Evolutionary conservation across 2,888 invertebrate species (phyloP), one percentile per base, ranked within the genome.

Genomic region (Dynastes grantii): DNA sequence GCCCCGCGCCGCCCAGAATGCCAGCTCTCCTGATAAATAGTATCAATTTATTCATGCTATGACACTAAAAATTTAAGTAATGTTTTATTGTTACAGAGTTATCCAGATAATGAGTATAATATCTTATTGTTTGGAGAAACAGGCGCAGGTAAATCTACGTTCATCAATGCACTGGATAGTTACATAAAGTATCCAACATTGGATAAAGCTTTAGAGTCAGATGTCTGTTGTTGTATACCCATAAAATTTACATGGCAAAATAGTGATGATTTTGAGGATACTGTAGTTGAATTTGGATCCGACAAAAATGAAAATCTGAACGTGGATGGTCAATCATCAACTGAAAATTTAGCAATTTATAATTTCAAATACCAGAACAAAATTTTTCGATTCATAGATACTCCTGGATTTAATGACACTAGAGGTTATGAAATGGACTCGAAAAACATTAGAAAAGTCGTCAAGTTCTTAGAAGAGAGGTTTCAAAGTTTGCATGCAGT

Each of bases 331-430:
- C 8, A 40, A 37, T 55, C 58, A 9, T 13, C 55, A 9, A 71
- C 71, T 32, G 37, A 37, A 71, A 16, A 58, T 11, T 32, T 71
- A 37, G 37, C 1, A n/a, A 55, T 71, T n/a, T 55, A 71, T n/a
- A 55, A 53, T 37, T 71, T 37, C 22, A 0, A 16, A 55, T 58
- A 55, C 58, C 2, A 22, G 37, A 37, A 11, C 2, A 71, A 40
- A 16, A 53, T 58, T 37, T 71, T 37, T 37, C 71, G 71, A 16
- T 58, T 71, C 11, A 40, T 71, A n/a, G 71, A 71, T 37, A 58
- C 71, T 16, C 71, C 71, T 11, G 71, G 71, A n/a, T 71, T 71
- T 37, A 37, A 55, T 6, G 71, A 71, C 58, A 40, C 55, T n/a
- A 32, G 58, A 9, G 58, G 71, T 55, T 71, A 55, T 11, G 37